Percentiles rank a stretch among this genome's conserved stretches.
phyloP scores from a whole-genome alignment of 2,888 invertebrate genomes.

The Cremastinae sp. region DNA sequence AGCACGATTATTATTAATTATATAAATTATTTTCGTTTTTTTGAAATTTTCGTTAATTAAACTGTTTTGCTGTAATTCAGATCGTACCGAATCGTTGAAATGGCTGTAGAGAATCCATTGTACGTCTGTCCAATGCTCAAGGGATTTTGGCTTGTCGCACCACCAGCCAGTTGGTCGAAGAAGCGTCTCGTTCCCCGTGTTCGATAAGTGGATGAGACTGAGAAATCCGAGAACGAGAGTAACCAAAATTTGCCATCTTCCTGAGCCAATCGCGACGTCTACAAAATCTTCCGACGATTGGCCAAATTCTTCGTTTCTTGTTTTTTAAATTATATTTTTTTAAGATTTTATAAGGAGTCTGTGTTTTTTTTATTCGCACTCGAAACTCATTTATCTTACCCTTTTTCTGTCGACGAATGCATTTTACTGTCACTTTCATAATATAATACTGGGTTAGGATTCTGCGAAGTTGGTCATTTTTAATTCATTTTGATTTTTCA shows the following conservation, averaged over 20 bases:
- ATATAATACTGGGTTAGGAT: constrained; percentile 8
- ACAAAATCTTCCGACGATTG: constrained; percentile 60
- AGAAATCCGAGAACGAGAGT: constrained; percentile 57
- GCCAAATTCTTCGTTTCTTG: constrained; percentile 53
- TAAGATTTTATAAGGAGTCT: neutral
- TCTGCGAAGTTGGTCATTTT: constrained; percentile 30
- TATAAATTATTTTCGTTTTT: neutral
- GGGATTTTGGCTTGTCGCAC: constrained; percentile 63
- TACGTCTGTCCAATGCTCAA: constrained; percentile 60
- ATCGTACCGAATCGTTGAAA: constrained; percentile 53
- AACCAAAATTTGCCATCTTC: constrained; percentile 63
- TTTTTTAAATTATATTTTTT: too few species aligned
- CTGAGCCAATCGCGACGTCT: constrained; percentile 59
- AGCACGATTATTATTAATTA: neutral
- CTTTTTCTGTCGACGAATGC: constrained; percentile 33
- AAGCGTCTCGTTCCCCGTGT: constrained; percentile 61
- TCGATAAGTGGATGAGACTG: constrained; percentile 59
- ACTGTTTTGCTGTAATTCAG: neutral
- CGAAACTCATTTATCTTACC: constrained; percentile 17
- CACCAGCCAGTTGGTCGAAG: constrained; percentile 63
- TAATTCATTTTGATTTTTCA: constrained; percentile 5
- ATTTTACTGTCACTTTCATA: constrained; percentile 6
- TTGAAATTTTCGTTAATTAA: too few species aligned
- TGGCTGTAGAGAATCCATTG: constrained; percentile 66
- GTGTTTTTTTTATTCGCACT: neutral